Evolutionary conservation across 2,888 invertebrate species (phyloP).

Genomic region (Patella ulyssiponensis): DNA sequence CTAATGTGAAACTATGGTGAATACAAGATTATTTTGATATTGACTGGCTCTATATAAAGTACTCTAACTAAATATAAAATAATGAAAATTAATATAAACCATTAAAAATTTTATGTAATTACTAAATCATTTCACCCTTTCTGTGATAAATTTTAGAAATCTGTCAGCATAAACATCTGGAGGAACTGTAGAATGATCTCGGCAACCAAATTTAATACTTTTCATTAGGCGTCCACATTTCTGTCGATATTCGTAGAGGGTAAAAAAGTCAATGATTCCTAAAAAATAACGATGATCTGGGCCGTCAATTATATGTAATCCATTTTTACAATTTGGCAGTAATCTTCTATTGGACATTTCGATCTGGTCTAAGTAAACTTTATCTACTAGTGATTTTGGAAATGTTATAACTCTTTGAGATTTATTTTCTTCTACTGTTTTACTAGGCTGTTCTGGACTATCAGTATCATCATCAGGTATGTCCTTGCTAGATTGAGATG

Average conservation of each 20-base stretch:
- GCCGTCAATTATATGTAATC: slow-evolving; percentile 64
- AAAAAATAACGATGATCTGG: slow-evolving; percentile 54
- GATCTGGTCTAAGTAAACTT: slow-evolving; percentile 37
- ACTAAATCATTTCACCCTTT: slow-evolving; percentile 31
- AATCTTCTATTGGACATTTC: slow-evolving; percentile 49
- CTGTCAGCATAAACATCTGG: slow-evolving; percentile 54
- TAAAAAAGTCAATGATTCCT: slow-evolving; percentile 66
- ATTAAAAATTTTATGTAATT: no score
- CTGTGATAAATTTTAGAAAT: slow-evolving; percentile 53
- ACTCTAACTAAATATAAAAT: no score
- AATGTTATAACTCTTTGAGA: slow-evolving; percentile 22
- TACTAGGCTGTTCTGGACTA: slow-evolving; percentile 4
- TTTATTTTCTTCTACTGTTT: neutral
- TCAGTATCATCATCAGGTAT: slow-evolving; percentile 7
- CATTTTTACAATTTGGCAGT: slow-evolving; percentile 57
- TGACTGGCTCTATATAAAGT: no score
- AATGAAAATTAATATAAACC: no score
- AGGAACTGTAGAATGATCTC: slow-evolving; percentile 61
- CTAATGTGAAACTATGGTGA: no score
- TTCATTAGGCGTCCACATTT: slow-evolving; percentile 51
- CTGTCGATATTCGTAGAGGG: slow-evolving; percentile 54
- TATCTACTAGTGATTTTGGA: slow-evolving; percentile 40
- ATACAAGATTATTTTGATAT: no score
- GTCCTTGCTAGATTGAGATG: slow-evolving; percentile 21
- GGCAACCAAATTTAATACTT: slow-evolving; percentile 54